Percentiles rank a stretch among this genome's conserved stretches.
These are phyloP conservation scores for Cebus imitator DNA, from an alignment of 2,113 vertebrate species.

Conservation along the genomic window DNA sequence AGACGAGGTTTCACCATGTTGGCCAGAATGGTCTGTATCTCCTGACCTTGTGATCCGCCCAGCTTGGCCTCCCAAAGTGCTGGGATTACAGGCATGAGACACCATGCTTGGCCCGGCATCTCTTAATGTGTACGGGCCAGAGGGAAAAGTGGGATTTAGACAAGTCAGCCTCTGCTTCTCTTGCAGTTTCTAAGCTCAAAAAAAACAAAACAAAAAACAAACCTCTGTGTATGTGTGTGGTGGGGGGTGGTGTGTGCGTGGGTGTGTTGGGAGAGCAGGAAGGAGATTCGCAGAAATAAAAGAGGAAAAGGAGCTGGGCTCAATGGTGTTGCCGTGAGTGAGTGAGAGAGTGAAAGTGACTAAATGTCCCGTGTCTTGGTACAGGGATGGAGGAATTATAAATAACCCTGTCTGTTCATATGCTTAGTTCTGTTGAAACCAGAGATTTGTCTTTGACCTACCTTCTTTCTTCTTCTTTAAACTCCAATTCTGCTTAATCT, in stretches of 20 bases:
- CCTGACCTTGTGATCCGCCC: no score
- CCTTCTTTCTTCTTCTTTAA: neutral
- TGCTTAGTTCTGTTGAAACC: neutral
- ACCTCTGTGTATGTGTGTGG: neutral
- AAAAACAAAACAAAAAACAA: neutral
- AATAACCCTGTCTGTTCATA: neutral
- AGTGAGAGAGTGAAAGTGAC: neutral
- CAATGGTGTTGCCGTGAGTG: neutral
- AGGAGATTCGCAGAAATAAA: neutral
- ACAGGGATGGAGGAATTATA: neutral
- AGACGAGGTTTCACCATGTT: no score
- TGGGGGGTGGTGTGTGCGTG: neutral
- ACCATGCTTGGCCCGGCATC: no score
- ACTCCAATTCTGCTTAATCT: neutral
- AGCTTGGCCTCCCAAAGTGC: no score
- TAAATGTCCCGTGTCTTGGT: accelerated
- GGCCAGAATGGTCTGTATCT: no score
- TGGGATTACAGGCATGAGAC: no score
- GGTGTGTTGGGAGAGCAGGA: neutral
- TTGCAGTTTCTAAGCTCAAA: neutral
- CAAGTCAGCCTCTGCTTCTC: neutral
- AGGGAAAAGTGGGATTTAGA: neutral
- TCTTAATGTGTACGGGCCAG: neutral
- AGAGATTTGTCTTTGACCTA: neutral
- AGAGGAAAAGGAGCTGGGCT: neutral